Conservation (phyloP, 2,888 invertebrate genomes). For the Oscheius myriophilus region DNA sequence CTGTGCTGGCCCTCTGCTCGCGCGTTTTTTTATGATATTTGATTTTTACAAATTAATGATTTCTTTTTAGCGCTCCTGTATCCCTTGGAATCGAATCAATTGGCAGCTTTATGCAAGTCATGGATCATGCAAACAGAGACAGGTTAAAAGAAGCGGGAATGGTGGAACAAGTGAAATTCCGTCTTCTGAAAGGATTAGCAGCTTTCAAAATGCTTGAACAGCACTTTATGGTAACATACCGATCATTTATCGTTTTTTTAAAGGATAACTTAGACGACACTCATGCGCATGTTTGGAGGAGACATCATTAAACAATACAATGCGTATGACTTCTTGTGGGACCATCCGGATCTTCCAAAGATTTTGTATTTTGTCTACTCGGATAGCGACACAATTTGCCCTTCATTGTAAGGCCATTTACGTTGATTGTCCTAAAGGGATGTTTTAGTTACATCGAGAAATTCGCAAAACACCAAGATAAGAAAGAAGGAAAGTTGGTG, state of each 20-base stretch:
- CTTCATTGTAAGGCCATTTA: no score
- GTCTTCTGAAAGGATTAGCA: not conserved
- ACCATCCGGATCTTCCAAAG: conserved; percentile 1
- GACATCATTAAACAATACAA: conserved; percentile 1
- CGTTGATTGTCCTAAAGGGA: no score
- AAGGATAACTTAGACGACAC: not conserved
- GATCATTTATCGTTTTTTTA: not conserved
- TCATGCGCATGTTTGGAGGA: not conserved
- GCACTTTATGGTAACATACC: not conserved
- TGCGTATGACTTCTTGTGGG: conserved; percentile 3
- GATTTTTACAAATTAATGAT: no score
- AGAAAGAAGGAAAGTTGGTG: not conserved
- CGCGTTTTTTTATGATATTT: no score
- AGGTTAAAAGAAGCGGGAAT: not conserved
- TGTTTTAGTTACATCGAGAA: not conserved
- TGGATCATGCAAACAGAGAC: conserved; percentile 16
- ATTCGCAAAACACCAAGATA: not conserved
- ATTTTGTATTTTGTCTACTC: conserved; percentile 20
- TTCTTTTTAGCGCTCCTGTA: conserved; percentile 8
- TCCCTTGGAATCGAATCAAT: conserved; percentile 4
- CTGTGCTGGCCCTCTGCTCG: no score
- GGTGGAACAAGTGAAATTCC: not conserved
- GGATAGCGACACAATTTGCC: not conserved
- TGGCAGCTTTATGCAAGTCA: conserved; percentile 3
- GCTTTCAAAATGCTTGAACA: not conserved